Percentiles rank a stretch among this genome's conserved stretches.
These are phyloP conservation scores for Halcyon smyrnensis DNA, from an alignment of 2,797 vertebrate genomes.

Conservation along the genomic window DNA sequence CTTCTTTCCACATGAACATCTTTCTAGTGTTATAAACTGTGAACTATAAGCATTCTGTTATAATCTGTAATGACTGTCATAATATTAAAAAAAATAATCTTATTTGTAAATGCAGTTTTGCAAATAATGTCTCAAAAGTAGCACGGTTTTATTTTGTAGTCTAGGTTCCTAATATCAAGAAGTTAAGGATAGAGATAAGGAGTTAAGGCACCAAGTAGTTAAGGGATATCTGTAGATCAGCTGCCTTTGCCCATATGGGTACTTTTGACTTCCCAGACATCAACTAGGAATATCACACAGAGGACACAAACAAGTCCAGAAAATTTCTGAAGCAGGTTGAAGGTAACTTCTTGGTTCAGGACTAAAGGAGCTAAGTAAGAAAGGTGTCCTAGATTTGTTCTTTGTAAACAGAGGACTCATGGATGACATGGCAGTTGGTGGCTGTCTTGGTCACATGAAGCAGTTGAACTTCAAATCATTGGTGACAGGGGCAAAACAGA, in stretches of 20 bases:
- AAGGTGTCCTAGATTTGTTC: too few relatives aligned
- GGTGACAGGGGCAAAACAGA: background rate
- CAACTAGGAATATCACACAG: background rate
- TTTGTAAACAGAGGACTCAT: too few relatives aligned
- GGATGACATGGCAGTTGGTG: too few relatives aligned
- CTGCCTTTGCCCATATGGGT: too few relatives aligned
- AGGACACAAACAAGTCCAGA: background rate
- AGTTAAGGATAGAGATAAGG: too few relatives aligned
- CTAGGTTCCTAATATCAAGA: background rate
- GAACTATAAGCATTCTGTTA: background rate
- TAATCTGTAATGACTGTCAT: background rate
- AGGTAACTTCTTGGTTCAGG: fast-evolving
- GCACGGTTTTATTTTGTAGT: background rate
- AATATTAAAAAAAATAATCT: background rate
- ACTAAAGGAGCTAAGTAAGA: background rate
- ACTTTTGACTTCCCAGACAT: background rate
- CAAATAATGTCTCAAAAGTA: background rate
- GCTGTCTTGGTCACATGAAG: background rate
- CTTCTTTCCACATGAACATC: background rate
- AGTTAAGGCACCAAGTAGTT: background rate
- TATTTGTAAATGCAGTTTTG: background rate
- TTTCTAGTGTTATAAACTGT: background rate
- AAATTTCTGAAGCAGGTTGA: background rate
- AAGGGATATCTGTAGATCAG: background rate
- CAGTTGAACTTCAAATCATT: background rate